Percentiles rank a stretch among this genome's conserved stretches.
phyloP scores from a whole-genome alignment of 1,140 invertebrate species.

The Aphidius ervi region DNA sequence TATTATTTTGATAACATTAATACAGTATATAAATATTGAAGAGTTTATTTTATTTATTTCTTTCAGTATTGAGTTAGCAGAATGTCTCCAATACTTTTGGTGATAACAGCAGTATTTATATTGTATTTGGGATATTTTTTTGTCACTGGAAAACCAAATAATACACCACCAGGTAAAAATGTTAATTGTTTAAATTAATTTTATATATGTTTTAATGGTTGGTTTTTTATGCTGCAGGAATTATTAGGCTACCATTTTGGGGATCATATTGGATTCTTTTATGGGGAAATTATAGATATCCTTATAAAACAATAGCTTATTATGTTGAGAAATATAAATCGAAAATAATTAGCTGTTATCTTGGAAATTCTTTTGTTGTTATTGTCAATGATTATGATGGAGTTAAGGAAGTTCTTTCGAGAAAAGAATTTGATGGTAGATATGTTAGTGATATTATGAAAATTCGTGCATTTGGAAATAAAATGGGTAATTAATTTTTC shows the following conservation, averaged over 20 bases:
- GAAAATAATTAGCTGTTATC: slow-evolving; percentile 46
- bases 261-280: slow-evolving; percentile 38
- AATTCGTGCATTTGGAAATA: slow-evolving; percentile 33
- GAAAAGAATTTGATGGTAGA: slow-evolving; percentile 49
- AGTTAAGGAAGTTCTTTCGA: slow-evolving; percentile 46
- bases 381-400: slow-evolving; percentile 43
- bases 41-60: neutral
- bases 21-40: neutral
- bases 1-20: neutral
- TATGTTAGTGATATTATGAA: slow-evolving; percentile 23
- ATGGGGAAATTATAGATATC: slow-evolving; percentile 33
- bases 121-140: slow-evolving; percentile 26
- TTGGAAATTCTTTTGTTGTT: slow-evolving; percentile 40
- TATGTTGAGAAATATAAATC: slow-evolving; percentile 45
- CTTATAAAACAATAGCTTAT: slow-evolving; percentile 26
- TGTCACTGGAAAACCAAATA: slow-evolving; percentile 21
- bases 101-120: slow-evolving; percentile 14
- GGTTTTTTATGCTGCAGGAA: slow-evolving; percentile 24
- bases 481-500: slow-evolving; percentile 34
- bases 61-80: too few relatives aligned
- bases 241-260: slow-evolving; percentile 35
- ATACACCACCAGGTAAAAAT: slow-evolving; percentile 33
- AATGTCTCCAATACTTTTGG: slow-evolving; percentile 20
- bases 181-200: neutral
- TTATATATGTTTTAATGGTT: neutral